Percentiles rank a stretch among this genome's conserved stretches.
Evolutionary conservation across 2,888 invertebrate species (phyloP).

Genomic region (Bombylius discolor): DNA sequence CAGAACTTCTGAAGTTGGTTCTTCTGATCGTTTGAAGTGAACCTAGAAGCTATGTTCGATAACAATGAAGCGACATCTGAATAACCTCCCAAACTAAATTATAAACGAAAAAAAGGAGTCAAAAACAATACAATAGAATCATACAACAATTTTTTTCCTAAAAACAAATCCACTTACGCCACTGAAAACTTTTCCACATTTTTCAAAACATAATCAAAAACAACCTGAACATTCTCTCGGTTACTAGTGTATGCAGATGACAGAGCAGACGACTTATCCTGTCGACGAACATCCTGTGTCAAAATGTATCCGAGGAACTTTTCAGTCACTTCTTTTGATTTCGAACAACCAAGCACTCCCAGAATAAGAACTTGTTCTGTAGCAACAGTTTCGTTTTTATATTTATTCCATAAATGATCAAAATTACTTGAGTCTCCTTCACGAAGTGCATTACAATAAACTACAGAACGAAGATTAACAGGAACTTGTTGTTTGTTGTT

Average conservation of each 20-base stretch:
- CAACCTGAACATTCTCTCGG: constrained; percentile 41
- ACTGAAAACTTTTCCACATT: constrained; percentile 18
- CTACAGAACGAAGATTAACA: constrained; percentile 51
- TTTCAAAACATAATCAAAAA: constrained; percentile 39
- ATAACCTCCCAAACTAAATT: constrained; percentile 25
- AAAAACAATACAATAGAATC: neutral
- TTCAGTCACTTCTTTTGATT: constrained; percentile 40
- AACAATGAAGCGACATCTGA: constrained; percentile 27
- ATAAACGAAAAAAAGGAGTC: neutral
- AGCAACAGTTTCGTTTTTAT: constrained; percentile 44
- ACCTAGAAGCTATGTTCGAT: constrained; percentile 27
- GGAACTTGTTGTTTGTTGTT: constrained; percentile 32
- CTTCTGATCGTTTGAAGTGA: constrained; percentile 25
- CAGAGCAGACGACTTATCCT: constrained; percentile 30
- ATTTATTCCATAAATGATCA: constrained; percentile 50
- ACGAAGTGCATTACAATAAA: constrained; percentile 65
- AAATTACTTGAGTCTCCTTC: constrained; percentile 49
- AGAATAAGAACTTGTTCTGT: constrained; percentile 56
- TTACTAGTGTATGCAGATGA: constrained; percentile 41
- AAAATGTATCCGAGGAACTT: constrained; percentile 39
- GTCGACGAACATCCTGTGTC: constrained; percentile 30
- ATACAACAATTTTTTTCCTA: neutral
- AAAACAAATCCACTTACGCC: constrained; percentile 24
- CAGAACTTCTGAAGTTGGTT: constrained; percentile 22
- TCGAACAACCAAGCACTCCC: constrained; percentile 53